Base-by-base conservation (phyloP, 1,140 invertebrate species). In the Ips typographus region DNA sequence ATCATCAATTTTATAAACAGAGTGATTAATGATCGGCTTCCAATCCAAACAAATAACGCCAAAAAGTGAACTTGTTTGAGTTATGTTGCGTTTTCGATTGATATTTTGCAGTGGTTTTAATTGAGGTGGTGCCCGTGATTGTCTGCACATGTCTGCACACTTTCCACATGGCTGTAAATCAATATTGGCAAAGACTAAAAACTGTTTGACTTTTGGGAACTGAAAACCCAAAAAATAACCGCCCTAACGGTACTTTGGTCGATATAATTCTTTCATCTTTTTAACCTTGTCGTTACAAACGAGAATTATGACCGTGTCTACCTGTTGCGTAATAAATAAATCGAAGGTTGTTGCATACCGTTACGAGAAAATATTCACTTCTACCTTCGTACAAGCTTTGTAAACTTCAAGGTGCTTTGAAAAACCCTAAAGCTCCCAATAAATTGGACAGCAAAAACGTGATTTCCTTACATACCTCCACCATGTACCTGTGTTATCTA, bases 1-100 rank as follows among this genome's bases (percentile, higher is more conserved):
- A 60, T 67, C 65, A 67, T 67, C 65, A 58, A 67, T 67, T 67
- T 67, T 68, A 68, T 68, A 68, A 68, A 68, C 65, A 68, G 2
- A n/a, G 6, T 53, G 65, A 68, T 68, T 68, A 68, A 68, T 68
- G 40, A 47, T 22, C 8, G 57, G n/a, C 52, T 61, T 36, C 43
- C 39, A 49, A 68, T 37, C 52, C 39, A 68, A 68, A 68, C 65
- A 68, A 68, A 68, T 68, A 68, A 68, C 65, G 52, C 65, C 49
- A 68, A 68, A 68, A 68, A 60, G 44, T 61, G 47, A 65, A 65
- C 51, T 65, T 65, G 62, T 67, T 58, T 59, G 65, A 60, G 51
- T 67, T 59, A 59, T 67, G 53, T 67, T 67, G 6, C 22, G 37
- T 39, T 40, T 49, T 42, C 6, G 65, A 58, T 67, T 67, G 65